Evolutionary conservation across 2,113 vertebrate species (phyloP).

Genomic region (Turdus rufiventris): DNA sequence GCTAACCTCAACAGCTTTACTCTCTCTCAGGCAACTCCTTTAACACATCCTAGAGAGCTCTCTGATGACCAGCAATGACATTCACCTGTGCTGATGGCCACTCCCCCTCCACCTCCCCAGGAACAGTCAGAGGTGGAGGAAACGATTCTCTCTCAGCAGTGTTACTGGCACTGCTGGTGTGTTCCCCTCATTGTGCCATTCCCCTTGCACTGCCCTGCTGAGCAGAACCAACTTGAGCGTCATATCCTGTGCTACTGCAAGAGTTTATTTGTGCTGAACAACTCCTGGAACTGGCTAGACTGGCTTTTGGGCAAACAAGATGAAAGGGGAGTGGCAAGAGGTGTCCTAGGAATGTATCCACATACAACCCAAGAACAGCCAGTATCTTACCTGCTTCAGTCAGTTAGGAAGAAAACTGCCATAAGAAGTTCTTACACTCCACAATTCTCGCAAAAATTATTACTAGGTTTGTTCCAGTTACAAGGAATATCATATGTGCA

Average conservation of each 20-base stretch:
- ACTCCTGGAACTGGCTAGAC: conserved; percentile 20
- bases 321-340: background rate
- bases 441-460: background rate
- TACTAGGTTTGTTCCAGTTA: background rate
- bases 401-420: background rate
- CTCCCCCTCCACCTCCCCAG: background rate
- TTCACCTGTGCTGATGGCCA: background rate
- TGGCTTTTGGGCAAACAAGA: conserved; percentile 22
- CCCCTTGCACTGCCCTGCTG: background rate
- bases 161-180: background rate
- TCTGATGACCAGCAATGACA: background rate
- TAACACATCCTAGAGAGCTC: background rate
- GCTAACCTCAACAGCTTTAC: background rate
- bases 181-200: background rate
- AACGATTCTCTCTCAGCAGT: background rate
- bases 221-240: background rate
- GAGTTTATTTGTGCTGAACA: background rate
- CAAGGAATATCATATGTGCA: background rate
- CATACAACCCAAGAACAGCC: background rate
- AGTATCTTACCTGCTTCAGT: background rate
- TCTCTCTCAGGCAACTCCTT: background rate
- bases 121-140: background rate
- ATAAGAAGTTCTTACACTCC: background rate
- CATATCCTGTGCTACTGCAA: background rate
- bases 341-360: background rate